Percentiles rank a stretch among this genome's conserved stretches.
Evolutionary conservation across 2,113 vertebrate species (phyloP).

Genomic region (Gobius niger): DNA sequence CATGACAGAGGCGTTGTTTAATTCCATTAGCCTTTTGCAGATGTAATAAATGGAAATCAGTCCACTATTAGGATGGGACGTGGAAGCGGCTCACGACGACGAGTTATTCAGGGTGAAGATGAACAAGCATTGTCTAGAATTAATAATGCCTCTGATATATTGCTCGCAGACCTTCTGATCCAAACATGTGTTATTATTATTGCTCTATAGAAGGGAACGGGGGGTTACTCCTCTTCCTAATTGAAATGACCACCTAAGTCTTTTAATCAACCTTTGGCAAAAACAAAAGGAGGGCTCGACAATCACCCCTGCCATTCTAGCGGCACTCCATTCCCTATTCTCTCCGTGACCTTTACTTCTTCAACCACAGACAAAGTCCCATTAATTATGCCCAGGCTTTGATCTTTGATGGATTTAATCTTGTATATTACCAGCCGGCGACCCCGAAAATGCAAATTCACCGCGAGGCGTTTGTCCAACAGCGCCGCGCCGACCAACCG

Average conservation of each 20-base stretch:
- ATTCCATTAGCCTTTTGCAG: conserved; percentile 40
- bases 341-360: conserved; percentile 59
- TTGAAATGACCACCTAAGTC: conserved; percentile 66
- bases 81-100: conserved; percentile 16
- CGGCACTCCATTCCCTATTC: conserved; percentile 47
- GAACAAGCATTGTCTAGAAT: conserved; percentile 31
- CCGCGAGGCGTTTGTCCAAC: conserved; percentile 47
- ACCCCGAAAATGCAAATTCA: conserved; percentile 77
- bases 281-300: conserved; percentile 44
- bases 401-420: conserved; percentile 82
- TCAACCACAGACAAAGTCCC: conserved; percentile 49
- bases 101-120: conserved; percentile 22
- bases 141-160: conserved; percentile 35
- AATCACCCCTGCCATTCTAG: conserved; percentile 53
- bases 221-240: conserved; percentile 40
- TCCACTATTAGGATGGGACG: conserved; percentile 31
- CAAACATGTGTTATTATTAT: conserved; percentile 30
- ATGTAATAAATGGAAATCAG: conserved; percentile 33
- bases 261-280: conserved; percentile 65
- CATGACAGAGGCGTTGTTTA: conserved; percentile 23
- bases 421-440: conserved; percentile 75
- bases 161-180: conserved; percentile 1
- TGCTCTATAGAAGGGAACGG: conserved; percentile 22
- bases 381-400: conserved; percentile 75
- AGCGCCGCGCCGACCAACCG: conserved; percentile 13